Evolutionary conservation across 2,797 vertebrate genomes (phyloP).

Genomic region (Masticophis lateralis): DNA sequence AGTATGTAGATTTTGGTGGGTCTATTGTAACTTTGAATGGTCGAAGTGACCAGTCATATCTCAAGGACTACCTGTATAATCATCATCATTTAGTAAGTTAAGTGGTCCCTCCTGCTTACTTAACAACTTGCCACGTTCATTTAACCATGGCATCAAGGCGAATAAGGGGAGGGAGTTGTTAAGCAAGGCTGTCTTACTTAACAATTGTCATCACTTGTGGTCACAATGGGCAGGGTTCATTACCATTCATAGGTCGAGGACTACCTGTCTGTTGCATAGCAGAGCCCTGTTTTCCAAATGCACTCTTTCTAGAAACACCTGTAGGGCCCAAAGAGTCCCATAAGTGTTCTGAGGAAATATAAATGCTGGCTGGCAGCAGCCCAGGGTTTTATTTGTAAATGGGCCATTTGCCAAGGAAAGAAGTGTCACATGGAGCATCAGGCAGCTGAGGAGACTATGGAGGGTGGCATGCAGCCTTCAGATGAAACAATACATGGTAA

Average conservation of each 20-base stretch:
- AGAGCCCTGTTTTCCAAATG: background rate
- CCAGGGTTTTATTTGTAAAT: background rate
- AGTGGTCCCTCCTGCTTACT: background rate
- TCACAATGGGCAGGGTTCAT: background rate
- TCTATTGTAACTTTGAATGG: too few species aligned
- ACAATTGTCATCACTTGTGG: background rate
- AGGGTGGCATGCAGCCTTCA: background rate
- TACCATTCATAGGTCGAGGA: background rate
- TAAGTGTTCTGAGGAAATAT: background rate
- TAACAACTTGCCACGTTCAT: background rate
- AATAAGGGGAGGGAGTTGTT: background rate
- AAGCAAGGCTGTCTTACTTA: background rate
- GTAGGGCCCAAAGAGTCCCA: background rate
- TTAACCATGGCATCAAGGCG: background rate
- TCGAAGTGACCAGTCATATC: background rate
- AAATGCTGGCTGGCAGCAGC: background rate
- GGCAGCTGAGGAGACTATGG: background rate
- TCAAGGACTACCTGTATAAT: background rate
- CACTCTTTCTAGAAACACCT: background rate
- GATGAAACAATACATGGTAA: background rate
- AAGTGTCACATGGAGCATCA: background rate
- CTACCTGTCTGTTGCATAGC: background rate
- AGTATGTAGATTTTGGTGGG: background rate
- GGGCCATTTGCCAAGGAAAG: background rate
- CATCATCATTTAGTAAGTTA: background rate